phyloP scores from a whole-genome alignment of 1,140 invertebrate genomes.

The Drosophila sp. region DNA sequence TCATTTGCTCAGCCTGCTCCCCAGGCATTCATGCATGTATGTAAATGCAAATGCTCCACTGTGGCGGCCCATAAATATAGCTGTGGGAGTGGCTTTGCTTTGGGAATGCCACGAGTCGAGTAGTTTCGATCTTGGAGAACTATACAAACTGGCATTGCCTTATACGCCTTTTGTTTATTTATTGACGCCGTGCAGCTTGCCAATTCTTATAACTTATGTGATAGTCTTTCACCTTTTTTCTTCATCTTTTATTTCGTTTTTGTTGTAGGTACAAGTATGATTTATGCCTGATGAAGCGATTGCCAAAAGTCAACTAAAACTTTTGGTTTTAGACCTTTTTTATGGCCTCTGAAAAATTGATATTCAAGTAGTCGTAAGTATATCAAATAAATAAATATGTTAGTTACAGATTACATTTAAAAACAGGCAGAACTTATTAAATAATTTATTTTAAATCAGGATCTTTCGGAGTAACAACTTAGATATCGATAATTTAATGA shows the following conservation, averaged over 20 bases:
- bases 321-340: constrained; percentile 17
- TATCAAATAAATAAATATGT: constrained; percentile 19
- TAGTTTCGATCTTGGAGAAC: constrained; percentile 76
- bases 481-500: too few relatives aligned
- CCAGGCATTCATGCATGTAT: constrained; percentile 44
- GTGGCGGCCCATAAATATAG: constrained; percentile 69
- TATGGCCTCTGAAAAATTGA: constrained; percentile 11
- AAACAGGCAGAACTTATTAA: not conserved
- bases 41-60: constrained; percentile 67
- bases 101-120: constrained; percentile 32
- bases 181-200: constrained; percentile 73
- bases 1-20: constrained; percentile 73
- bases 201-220: constrained; percentile 77
- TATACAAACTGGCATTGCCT: constrained; percentile 39
- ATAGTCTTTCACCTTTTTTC: constrained; percentile 40
- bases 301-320: constrained; percentile 49
- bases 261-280: constrained; percentile 37
- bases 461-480: too few relatives aligned
- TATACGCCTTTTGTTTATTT: constrained; percentile 80
- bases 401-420: not conserved
- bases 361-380: constrained; percentile 13
- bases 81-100: constrained; percentile 57
- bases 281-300: constrained; percentile 65
- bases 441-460: too few relatives aligned
- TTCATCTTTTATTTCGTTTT: not conserved